Conservation (phyloP, 2,113 vertebrate genomes). For the Clinocottus analis region DNA sequence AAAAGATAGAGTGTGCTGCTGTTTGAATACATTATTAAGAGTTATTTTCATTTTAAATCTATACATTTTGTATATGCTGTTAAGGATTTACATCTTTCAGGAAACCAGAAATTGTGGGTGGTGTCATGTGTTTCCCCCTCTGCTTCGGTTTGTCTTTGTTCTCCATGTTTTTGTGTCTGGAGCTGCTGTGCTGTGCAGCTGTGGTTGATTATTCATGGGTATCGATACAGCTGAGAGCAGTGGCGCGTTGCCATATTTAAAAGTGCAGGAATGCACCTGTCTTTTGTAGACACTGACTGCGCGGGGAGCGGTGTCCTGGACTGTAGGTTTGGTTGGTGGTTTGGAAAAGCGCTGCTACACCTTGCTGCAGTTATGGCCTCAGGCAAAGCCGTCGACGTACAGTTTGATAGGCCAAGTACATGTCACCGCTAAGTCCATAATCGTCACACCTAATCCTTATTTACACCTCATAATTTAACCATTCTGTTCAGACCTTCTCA, state of each 20-base stretch:
- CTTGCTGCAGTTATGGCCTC: slow-evolving; percentile 1
- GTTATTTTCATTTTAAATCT: background rate
- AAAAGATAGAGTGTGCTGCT: background rate
- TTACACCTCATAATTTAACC: slow-evolving; percentile 24
- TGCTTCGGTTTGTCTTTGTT: slow-evolving; percentile 15
- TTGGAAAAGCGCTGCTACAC: background rate
- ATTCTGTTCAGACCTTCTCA: slow-evolving; percentile 36
- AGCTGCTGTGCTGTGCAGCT: slow-evolving; percentile 56
- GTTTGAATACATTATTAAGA: background rate
- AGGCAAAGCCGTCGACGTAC: background rate
- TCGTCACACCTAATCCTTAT: slow-evolving; percentile 32
- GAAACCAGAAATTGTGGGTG: background rate
- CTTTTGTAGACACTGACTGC: slow-evolving; percentile 10
- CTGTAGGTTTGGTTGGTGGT: background rate
- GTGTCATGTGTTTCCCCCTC: background rate
- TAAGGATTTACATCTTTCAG: background rate
- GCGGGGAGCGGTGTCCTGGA: background rate
- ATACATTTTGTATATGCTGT: background rate
- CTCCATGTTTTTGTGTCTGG: slow-evolving; percentile 5
- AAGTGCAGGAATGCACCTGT: slow-evolving; percentile 69
- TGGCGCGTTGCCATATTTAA: slow-evolving; percentile 57
- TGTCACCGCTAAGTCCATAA: slow-evolving; percentile 24
- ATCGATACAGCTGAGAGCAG: slow-evolving; percentile 67
- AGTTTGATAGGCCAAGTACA: slow-evolving; percentile 22
- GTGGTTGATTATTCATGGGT: slow-evolving; percentile 73